Evolutionary conservation across 2,888 invertebrate genomes (phyloP), one percentile per base, ranked within the genome.

Genomic region (Caradrina kadenii): DNA sequence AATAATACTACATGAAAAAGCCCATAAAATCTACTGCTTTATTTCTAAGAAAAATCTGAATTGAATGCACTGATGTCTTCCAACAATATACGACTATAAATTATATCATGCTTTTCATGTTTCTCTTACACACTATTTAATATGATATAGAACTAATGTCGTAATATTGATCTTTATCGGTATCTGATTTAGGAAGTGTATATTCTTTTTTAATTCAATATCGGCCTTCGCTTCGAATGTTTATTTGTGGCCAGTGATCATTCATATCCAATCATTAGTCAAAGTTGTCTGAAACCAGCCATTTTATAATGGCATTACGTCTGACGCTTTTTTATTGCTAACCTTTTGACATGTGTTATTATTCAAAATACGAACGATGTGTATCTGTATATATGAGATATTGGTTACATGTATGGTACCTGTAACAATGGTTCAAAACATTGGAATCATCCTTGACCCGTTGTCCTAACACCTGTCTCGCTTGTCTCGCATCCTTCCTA

Each of bases 381-480:
- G 58, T 61, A 63, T 70, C 55, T 73, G 55, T 62, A 60, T 71
- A 39, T 69, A 49, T 50, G 45, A 63, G 15, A 50, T 68, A 76
- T 80, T 61, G 19, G 19, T 69, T 22, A n/a, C 19, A 80, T 67
- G 59, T 61, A 45, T 74, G 50, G 35, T 62, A 69, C 61, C 31
- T 60, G 66, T 64, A 86, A 84, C 85, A 82, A 82, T 77, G 67
- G 68, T 64, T 70, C 59, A 35, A 72, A 73, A 74, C 69, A 81
- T 79, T 79, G 65, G 26, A 69, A 80, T 73, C 81, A 89, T 89
- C 91, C 90, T 91, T 91, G 91, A 91, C 91, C 90, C 74, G 84
- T 76, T 76, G 81, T 73, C 69, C 55, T 78, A 78, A 83, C 90
- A 91, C 91, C 88, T 90, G 91, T 80, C 83, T 77, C 61, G 73